Evolutionary conservation across 2,888 invertebrate species (phyloP).

Genomic region (Mylabris sibirica): DNA sequence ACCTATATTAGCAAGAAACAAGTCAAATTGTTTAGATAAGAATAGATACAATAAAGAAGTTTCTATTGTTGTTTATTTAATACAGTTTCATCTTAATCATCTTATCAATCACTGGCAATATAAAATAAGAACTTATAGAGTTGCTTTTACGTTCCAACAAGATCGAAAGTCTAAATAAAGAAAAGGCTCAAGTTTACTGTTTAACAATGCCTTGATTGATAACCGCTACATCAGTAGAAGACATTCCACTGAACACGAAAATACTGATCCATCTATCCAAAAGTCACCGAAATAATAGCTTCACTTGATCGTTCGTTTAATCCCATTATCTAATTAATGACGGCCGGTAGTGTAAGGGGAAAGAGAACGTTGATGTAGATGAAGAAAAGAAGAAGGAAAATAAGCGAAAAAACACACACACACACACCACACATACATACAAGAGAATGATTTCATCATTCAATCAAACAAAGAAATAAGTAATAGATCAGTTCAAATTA

Average conservation of each 20-base stretch:
- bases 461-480: neutral
- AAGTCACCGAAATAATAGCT: slow-evolving; percentile 12
- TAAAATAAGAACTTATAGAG: neutral
- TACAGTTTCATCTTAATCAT: neutral
- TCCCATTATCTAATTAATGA: slow-evolving; percentile 12
- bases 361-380: neutral
- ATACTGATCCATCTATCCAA: slow-evolving; percentile 8
- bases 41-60: neutral
- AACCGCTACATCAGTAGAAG: slow-evolving; percentile 3
- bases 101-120: neutral
- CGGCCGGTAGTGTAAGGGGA: neutral
- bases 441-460: neutral
- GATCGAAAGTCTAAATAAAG: neutral
- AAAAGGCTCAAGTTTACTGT: neutral
- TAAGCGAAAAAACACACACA: neutral
- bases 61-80: neutral
- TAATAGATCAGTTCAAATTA: neutral
- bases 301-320: slow-evolving; percentile 11
- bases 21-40: no score
- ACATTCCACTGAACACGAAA: neutral
- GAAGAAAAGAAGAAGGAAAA: neutral
- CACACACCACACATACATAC: no score
- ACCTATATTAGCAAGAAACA: no score
- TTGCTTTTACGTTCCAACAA: neutral
- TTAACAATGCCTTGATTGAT: slow-evolving; percentile 1